Base-by-base conservation (phyloP, 2,888 invertebrate species). In the Drosophila sordidula region DNA sequence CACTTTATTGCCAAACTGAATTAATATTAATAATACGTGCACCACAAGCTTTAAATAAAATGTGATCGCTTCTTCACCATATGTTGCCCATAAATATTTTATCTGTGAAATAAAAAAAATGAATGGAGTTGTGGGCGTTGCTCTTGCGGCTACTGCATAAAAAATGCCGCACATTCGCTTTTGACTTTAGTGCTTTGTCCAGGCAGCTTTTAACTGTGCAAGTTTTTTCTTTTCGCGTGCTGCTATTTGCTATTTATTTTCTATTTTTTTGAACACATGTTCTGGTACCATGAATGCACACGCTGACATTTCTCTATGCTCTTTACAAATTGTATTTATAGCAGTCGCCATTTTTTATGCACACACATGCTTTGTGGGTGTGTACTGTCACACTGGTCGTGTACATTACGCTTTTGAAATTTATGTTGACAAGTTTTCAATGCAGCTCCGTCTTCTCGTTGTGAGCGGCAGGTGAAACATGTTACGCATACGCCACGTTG, bases 241-340 rank as follows among this genome's bases (percentile, higher is more conserved):
- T 44, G 9, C 6, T 11, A 4, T 18, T 49, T 44, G 25, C 14
- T 57, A 25, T 41, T 55, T 14, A 25, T 14, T 36, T 44, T 29
- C 42, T 55, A 26, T 41, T 63, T 61, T 61, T 55, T 62, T 38
- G 12, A 67, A 49, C 41, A 51, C 57, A 59, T 79, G 77, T 46
- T 63, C 39, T 39, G 38, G 29, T 56, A 47, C 51, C 57, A 63
- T 82, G 76, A 81, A 80, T 79, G 61, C 83, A 58, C 73, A 44
- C 58, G 69, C 26, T 70, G 69, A 68, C 63, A 67, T 64, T 79
- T 72, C 55, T 64, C 54, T 70, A 50, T 64, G 78, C 67, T 61
- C 84, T 58, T 65, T 88, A 86, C 76, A 87, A 82, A 88, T 86
- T 73, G 73, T 88, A 86, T 82, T 83, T 82, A 86, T 88, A 70